These are phyloP conservation scores for Mastacembelus armatus DNA, from an alignment of 2,797 vertebrate genomes.

Conservation along the genomic window DNA sequence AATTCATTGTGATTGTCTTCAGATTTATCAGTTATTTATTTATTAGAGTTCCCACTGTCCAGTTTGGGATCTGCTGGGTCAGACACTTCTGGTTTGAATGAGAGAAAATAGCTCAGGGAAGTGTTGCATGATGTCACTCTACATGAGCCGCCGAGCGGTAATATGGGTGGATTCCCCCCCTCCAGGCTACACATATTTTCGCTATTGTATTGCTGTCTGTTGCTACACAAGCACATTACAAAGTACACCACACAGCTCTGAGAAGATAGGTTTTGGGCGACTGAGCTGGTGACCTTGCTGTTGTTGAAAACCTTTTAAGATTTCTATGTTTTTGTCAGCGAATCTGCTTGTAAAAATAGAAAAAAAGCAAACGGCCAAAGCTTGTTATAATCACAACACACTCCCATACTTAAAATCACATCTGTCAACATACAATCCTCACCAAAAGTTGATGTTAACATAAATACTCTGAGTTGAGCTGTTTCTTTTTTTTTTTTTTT, in stretches of 20 bases:
- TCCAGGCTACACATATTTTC: slow-evolving; percentile 63
- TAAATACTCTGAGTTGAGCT: slow-evolving; percentile 21
- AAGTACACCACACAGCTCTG: slow-evolving; percentile 40
- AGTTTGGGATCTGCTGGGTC: slow-evolving; percentile 19
- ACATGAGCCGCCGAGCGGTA: slow-evolving; percentile 56
- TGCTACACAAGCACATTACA: slow-evolving; percentile 42
- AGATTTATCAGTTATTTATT: no score
- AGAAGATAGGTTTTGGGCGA: slow-evolving; percentile 32
- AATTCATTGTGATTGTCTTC: no score
- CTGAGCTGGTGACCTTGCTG: slow-evolving; percentile 40
- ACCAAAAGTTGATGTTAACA: slow-evolving; percentile 32
- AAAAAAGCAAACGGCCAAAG: neutral
- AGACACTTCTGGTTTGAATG: slow-evolving; percentile 58
- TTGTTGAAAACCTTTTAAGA: slow-evolving; percentile 23
- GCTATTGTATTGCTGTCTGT: slow-evolving; percentile 67
- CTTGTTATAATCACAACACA: slow-evolving; percentile 10
- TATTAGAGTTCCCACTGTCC: neutral
- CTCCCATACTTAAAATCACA: slow-evolving; percentile 9
- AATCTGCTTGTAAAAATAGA: slow-evolving; percentile 7
- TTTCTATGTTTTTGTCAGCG: slow-evolving; percentile 3
- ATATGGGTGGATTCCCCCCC: slow-evolving; percentile 62
- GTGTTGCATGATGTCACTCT: slow-evolving; percentile 68
- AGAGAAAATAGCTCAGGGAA: slow-evolving; percentile 33
- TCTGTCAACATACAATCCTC: no score
- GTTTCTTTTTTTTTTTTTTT: neutral